Evolutionary conservation across 2,888 invertebrate genomes (phyloP).

Genomic region (Lordiphosa fenestrarum): DNA sequence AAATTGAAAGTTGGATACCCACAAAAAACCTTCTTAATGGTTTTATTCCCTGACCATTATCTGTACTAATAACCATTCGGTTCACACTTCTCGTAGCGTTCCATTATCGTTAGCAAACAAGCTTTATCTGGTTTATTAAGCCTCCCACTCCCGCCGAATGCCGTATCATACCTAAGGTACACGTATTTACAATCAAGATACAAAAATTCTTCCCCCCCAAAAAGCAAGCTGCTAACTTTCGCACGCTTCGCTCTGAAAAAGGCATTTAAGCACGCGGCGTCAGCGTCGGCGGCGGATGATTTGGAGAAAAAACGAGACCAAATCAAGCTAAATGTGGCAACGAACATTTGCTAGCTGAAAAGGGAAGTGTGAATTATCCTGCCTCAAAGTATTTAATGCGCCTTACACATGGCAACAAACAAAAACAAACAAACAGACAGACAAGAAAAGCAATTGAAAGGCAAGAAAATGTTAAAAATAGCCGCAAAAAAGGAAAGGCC

Average conservation of each 20-base stretch:
- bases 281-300: constrained; percentile 18
- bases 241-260: constrained; percentile 61
- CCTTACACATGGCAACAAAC: constrained; percentile 57
- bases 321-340: constrained; percentile 46
- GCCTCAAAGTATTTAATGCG: constrained; percentile 74
- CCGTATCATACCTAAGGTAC: neutral
- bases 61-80: too few relatives aligned
- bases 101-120: constrained; percentile 41
- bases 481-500: constrained; percentile 2
- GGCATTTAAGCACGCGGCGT: constrained; percentile 51
- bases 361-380: constrained; percentile 68
- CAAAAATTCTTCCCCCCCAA: constrained; percentile 18
- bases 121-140: constrained; percentile 28
- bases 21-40: too few relatives aligned
- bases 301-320: constrained; percentile 25
- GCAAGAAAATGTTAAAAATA: constrained; percentile 44
- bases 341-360: constrained; percentile 42
- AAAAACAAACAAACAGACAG: constrained; percentile 14
- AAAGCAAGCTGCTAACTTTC: constrained; percentile 72
- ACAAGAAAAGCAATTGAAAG: constrained; percentile 30
- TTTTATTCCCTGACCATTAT: too few relatives aligned
- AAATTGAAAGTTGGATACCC: too few relatives aligned
- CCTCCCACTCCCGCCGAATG: constrained; percentile 14
- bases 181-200: constrained; percentile 24
- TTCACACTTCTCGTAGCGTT: constrained; percentile 25